phyloP scores from a whole-genome alignment of 2,797 vertebrate genomes.

The Spinus pinus region DNA sequence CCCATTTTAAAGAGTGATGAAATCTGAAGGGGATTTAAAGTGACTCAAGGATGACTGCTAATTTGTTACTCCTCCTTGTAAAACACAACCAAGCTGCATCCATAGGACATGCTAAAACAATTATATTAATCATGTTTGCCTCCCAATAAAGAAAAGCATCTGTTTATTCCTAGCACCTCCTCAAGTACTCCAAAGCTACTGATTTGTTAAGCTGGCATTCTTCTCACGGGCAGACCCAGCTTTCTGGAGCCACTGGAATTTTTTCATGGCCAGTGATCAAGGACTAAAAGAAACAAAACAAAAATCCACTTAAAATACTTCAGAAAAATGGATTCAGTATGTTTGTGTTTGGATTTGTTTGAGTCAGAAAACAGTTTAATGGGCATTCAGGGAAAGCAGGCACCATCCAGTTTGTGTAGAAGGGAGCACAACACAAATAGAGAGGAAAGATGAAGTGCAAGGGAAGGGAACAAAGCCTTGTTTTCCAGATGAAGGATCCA shows the following conservation, averaged over 20 bases:
- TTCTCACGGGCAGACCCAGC: constrained; percentile 57
- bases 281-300: constrained; percentile 35
- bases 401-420: not conserved
- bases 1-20: constrained; percentile 67
- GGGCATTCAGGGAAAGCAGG: constrained; percentile 1
- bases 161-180: constrained; percentile 64
- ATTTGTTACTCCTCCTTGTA: constrained; percentile 69
- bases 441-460: not conserved
- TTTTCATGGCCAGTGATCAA: constrained; percentile 45
- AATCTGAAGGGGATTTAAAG: constrained; percentile 68
- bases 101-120: constrained; percentile 58
- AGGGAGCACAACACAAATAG: not conserved
- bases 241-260: constrained; percentile 56
- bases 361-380: not conserved
- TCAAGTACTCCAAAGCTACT: constrained; percentile 69
- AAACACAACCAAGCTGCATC: constrained; percentile 47
- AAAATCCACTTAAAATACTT: constrained; percentile 39
- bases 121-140: constrained; percentile 61
- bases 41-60: constrained; percentile 58
- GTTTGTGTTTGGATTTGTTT: constrained; percentile 32
- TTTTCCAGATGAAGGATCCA: not conserved
- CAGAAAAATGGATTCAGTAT: constrained; percentile 17
- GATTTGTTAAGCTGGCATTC: constrained; percentile 69
- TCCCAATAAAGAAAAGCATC: constrained; percentile 63
- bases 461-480: not conserved